Base-by-base conservation (phyloP, 2,888 invertebrate genomes). In the Ormyrus thymus region DNA sequence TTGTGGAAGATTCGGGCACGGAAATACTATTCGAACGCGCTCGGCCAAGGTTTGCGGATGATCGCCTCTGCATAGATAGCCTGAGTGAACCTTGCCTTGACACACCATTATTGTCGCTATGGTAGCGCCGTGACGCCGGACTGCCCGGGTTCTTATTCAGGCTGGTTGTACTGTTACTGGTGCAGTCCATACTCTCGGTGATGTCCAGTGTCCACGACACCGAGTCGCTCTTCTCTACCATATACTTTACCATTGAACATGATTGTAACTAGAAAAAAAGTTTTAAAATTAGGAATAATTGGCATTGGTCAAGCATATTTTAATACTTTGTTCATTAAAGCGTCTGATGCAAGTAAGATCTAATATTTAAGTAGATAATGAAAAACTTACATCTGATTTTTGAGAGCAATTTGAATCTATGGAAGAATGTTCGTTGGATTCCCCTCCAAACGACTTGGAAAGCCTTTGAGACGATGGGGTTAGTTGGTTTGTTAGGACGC, bases 161-260 rank as follows among this genome's bases (percentile, higher is more conserved):
- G 55, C 8, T 61, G 53, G 43, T 56, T 29, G 29, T 29, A 45
- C 43, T 80, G 13, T 84, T 86, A 86, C 76, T 85, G 88, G 64
- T 64, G 59, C 62, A 53, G 11, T 78, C 75, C 59, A 59, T 69
- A 56, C 68, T 71, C 15, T 76, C 87, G 70, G 94, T 94, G 87
- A 97, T 94, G 88, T 96, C 96, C 50, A 96, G 91, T 15, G 96
- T 95, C 94, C 95, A 97, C 86, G 96, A 95, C 56, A 97, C 95
- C 0, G 96, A 96, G 88, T 96, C 96, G 76, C 94, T 94, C 88
- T 96, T 96, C 88, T 96, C 95, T 1, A 96, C 95, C 81, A 97
- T 94, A 11, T 94, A 95, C 86, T 96, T 96, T 46, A 96, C 94
- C 83, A 95, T 94, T 5, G 96, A 95, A 10, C 95, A 95, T 15